Base-by-base conservation (phyloP, 2,113 vertebrate genomes). In the Shinisaurus crocodilurus region DNA sequence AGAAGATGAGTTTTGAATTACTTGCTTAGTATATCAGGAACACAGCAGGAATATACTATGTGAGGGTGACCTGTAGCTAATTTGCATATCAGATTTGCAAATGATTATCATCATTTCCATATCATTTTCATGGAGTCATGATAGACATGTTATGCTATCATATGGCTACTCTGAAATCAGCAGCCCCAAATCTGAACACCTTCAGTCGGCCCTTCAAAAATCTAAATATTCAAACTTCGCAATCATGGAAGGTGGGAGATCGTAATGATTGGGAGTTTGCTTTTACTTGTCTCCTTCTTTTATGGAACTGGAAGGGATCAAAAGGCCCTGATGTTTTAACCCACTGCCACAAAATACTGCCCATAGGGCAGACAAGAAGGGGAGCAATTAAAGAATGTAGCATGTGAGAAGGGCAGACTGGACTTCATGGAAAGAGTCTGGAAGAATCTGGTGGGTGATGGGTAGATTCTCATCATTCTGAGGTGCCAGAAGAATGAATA, bases 1-100 rank as follows among this genome's bases (percentile, higher is more conserved):
- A 60, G 48, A 81, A n/a, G 5, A 48, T 57, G 27, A n/a, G 16
- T 32, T 80, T 37, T 67, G 88, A 89, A 84, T 90, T 87, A 93
- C 85, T 87, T 48, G 79, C 1, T 0, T 0, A 0, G 4, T 6
- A 80, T 34, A 86, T 79, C 34, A 85, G 27, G 2, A 57, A 80
- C n/a, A 80, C 25, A 70, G 45, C 74, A 85, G 74, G 75, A 45
- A 54, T 50, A 40, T 7, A 57, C 9, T 48, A 57, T 43, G 54
- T 8, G 1, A n/a, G 75, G 25, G n/a, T 18, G 43, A 67, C 25
- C 57, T n/a, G 23, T 25, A 25, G 18, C 45, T 75, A 79, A 12
- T 77, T 79, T 86, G 48, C 89, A 70, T 69, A 85, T 54, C 43
- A 85, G 27, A 85, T 75, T 77, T 70, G 27, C 45, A 79, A 85